Evolutionary conservation across 2,888 invertebrate species (phyloP).

Genomic region (Dicycla oo): DNA sequence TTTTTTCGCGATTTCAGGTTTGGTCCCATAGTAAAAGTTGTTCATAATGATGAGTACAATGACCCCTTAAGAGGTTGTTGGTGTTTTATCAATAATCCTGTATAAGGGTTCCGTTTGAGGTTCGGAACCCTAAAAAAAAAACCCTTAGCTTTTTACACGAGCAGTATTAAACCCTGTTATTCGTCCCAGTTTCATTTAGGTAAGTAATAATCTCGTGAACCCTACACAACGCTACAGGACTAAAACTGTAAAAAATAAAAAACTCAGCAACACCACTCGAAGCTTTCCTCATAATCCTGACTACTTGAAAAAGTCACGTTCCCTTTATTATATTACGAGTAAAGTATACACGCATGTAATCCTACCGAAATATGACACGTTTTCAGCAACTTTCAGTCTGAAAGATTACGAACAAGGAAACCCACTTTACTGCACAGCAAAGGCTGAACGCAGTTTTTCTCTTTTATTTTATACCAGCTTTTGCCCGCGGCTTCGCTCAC

Average conservation of each 20-base stretch:
- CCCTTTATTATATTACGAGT: conserved; percentile 29
- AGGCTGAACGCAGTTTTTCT: conserved; percentile 18
- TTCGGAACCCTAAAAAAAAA: too few relatives aligned
- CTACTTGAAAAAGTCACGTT: conserved; percentile 54
- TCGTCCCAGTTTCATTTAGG: conserved; percentile 3
- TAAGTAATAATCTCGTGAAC: conserved; percentile 30
- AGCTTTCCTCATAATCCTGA: conserved; percentile 37
- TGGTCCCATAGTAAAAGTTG: too few relatives aligned
- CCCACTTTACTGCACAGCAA: conserved; percentile 54
- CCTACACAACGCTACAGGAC: conserved; percentile 4
- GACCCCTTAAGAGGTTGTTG: too few relatives aligned
- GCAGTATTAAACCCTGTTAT: not conserved
- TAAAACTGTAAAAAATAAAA: conserved; percentile 26
- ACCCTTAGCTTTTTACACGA: too few relatives aligned
- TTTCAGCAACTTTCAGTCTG: conserved; percentile 30
- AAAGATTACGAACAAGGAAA: conserved; percentile 64
- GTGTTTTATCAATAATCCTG: too few relatives aligned
- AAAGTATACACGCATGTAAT: conserved; percentile 51
- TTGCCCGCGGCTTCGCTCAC: too few relatives aligned
- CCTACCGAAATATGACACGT: conserved; percentile 53
- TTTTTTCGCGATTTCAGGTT: too few relatives aligned
- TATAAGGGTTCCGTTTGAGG: too few relatives aligned
- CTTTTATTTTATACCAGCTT: not conserved
- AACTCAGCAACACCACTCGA: not conserved
- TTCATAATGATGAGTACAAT: too few relatives aligned